Percentiles rank a stretch among this genome's conserved stretches.
These are phyloP conservation scores for Clarias fuscus DNA, from an alignment of 2,797 vertebrate genomes.

Conservation along the genomic window DNA sequence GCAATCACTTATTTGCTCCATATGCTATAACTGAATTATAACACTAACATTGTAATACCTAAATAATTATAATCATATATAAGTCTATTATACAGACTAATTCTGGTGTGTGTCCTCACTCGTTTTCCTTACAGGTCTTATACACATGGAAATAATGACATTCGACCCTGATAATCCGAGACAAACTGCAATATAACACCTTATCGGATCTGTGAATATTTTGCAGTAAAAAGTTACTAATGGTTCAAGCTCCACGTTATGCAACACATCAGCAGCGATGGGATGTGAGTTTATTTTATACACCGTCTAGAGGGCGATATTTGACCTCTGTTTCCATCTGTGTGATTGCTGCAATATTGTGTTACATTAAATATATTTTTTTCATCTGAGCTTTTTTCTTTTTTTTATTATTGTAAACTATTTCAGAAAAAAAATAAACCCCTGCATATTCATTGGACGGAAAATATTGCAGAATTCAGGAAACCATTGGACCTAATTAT, in stretches of 20 bases:
- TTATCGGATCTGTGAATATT: neutral
- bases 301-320: neutral
- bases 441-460: too few species aligned
- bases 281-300: neutral
- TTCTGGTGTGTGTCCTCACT: neutral
- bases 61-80: neutral
- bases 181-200: constrained; percentile 53
- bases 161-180: constrained; percentile 77
- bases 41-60: neutral
- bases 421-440: neutral
- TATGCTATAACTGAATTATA: neutral
- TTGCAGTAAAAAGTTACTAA: neutral
- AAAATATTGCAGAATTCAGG: neutral
- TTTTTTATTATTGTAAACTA: neutral
- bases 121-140: constrained; percentile 39
- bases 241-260: neutral
- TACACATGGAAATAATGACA: constrained; percentile 85
- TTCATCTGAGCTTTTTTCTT: neutral
- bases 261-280: neutral
- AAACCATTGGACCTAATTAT: neutral
- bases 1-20: neutral
- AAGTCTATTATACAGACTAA: neutral
- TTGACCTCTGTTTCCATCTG: neutral
- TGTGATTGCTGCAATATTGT: neutral
- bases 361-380: neutral